Percentiles rank a stretch among this genome's conserved stretches.
Conservation (phyloP, 2,113 vertebrate genomes). For the Notarius lentiginosus region DNA sequence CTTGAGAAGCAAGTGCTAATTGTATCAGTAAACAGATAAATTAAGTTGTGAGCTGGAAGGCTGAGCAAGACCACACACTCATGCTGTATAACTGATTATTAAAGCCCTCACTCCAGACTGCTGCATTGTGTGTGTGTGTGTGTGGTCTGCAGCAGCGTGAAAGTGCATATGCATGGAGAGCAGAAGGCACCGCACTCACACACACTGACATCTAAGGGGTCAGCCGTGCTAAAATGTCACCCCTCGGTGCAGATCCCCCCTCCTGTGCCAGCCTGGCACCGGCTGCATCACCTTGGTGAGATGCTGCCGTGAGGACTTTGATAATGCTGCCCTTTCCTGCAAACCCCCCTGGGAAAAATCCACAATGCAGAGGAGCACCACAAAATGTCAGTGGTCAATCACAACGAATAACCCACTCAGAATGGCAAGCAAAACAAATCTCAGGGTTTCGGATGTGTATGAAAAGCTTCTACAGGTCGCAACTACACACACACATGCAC, state of each 20-base stretch:
- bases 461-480: constrained; percentile 1
- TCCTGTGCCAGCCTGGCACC: constrained; percentile 50
- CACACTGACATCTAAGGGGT: constrained; percentile 64
- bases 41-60: constrained; percentile 32
- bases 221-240: constrained; percentile 73
- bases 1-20: constrained; percentile 39
- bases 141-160: neutral
- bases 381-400: constrained; percentile 74
- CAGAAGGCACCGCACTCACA: constrained; percentile 59
- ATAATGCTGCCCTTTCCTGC: constrained; percentile 67
- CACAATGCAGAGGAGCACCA: constrained; percentile 67
- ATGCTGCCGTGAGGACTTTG: constrained; percentile 65
- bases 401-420: constrained; percentile 64
- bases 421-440: constrained; percentile 61
- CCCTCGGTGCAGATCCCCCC: constrained; percentile 52
- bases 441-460: neutral
- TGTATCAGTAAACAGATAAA: constrained; percentile 46
- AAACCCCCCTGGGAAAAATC: constrained; percentile 61
- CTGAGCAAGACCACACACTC: constrained; percentile 17
- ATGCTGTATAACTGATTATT: constrained; percentile 18
- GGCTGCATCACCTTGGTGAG: constrained; percentile 47
- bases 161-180: constrained; percentile 21
- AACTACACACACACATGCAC: neutral
- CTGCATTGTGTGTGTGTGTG: neutral
- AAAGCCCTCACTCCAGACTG: neutral